Conservation (phyloP, 2,797 vertebrate species). For the Acanthopagrus latus region DNA sequence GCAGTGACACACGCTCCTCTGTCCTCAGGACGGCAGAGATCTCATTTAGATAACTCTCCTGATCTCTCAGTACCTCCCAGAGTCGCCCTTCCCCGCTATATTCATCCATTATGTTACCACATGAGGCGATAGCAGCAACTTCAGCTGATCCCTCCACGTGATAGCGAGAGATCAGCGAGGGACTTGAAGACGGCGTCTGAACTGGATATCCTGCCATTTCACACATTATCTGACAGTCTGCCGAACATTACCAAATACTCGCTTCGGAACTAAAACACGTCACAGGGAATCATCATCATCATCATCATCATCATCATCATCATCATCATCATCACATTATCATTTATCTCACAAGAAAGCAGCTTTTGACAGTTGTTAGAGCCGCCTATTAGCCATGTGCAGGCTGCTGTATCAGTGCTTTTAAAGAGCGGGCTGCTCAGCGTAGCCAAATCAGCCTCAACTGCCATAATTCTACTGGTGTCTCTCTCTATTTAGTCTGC, state of each 20-base stretch:
- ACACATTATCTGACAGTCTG: constrained; percentile 15
- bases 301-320: too few relatives aligned
- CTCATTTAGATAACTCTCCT: constrained; percentile 74
- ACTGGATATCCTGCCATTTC: constrained; percentile 13
- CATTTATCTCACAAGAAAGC: constrained; percentile 45
- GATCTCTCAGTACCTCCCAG: constrained; percentile 59
- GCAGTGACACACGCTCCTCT: constrained; percentile 45
- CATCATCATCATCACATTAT: constrained; percentile 15
- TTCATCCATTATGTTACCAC: constrained; percentile 56
- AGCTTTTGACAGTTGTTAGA: constrained; percentile 40
- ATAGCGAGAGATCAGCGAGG: constrained; percentile 44
- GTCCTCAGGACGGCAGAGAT: constrained; percentile 67
- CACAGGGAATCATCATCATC: constrained; percentile 25
- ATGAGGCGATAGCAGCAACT: constrained; percentile 52
- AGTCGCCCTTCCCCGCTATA: constrained; percentile 43
- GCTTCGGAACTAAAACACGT: constrained; percentile 30
- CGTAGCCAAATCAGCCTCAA: constrained; percentile 46
- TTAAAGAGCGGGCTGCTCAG: constrained; percentile 41
- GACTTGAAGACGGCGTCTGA: constrained; percentile 14
- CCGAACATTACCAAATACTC: not conserved
- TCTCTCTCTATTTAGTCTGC: constrained; percentile 70
- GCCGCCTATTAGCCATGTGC: constrained; percentile 35
- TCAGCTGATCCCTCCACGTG: constrained; percentile 45
- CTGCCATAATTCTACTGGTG: constrained; percentile 63
- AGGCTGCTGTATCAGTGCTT: constrained; percentile 40